Percentiles rank a stretch among this genome's conserved stretches.
phyloP scores from a whole-genome alignment of 2,888 invertebrate species.

The Drosophila acutilabella region DNA sequence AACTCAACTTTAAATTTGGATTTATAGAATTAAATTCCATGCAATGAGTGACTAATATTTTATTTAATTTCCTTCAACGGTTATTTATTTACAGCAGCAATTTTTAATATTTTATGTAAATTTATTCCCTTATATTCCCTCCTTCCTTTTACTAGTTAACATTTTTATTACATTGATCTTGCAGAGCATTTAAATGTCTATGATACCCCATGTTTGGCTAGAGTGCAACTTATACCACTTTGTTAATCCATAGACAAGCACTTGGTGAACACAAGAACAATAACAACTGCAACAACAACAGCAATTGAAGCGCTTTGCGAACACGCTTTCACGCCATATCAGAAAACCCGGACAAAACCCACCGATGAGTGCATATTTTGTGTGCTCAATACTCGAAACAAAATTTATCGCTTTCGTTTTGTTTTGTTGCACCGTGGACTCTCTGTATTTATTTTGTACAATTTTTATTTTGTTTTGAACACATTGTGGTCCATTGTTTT shows the following conservation, averaged over 20 bases:
- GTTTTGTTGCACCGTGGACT: constrained; percentile 25
- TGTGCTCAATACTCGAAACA: constrained; percentile 46
- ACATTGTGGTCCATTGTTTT: constrained; percentile 71
- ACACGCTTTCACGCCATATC: constrained; percentile 58
- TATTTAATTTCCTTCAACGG: too few species aligned
- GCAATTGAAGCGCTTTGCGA: constrained; percentile 43
- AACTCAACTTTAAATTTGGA: too few species aligned
- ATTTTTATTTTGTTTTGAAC: constrained; percentile 58
- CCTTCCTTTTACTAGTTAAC: background rate
- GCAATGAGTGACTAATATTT: too few species aligned
- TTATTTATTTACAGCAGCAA: too few species aligned
- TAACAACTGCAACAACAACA: background rate
- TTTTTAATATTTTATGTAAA: too few species aligned
- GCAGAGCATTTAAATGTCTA: constrained; percentile 22
- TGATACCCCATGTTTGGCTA: background rate
- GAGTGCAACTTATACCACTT: constrained; percentile 37
- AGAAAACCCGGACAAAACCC: constrained; percentile 40
- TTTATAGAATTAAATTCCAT: too few species aligned
- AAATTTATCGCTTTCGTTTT: constrained; percentile 57
- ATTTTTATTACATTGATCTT: background rate
- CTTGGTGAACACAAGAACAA: constrained; percentile 37
- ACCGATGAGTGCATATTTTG: constrained; percentile 60
- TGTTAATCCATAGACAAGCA: constrained; percentile 60
- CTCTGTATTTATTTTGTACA: constrained; percentile 57
- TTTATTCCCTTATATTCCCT: too few species aligned